Conservation (phyloP, 2,113 vertebrate species). For the Entomyzon cyanotis region DNA sequence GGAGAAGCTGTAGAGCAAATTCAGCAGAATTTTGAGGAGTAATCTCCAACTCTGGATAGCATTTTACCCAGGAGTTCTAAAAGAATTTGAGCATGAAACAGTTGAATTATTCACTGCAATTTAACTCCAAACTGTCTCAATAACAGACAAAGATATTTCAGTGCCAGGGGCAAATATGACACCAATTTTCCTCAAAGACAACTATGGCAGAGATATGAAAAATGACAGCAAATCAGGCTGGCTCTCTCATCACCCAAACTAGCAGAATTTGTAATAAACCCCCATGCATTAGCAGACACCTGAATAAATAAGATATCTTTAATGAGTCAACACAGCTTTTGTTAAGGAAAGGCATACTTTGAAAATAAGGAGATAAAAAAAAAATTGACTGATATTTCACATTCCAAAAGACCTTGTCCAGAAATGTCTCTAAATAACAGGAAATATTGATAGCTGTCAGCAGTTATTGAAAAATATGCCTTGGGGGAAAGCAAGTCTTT, state of each 20-base stretch:
- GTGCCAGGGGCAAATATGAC: neutral
- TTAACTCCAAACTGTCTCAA: conserved; percentile 18
- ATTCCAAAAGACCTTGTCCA: neutral
- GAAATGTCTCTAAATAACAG: neutral
- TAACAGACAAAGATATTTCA: conserved; percentile 26
- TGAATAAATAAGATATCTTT: neutral
- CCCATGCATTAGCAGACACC: neutral
- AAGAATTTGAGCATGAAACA: conserved; percentile 6
- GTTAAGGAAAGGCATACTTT: neutral
- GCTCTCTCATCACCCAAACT: neutral
- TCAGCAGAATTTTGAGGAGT: conserved; percentile 8
- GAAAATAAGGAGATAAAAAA: neutral
- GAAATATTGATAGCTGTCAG: neutral
- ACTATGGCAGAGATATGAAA: neutral
- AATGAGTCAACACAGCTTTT: neutral
- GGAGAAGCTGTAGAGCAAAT: neutral
- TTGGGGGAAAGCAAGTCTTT: neutral
- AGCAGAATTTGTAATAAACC: neutral
- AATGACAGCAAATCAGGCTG: neutral
- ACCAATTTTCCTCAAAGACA: conserved; percentile 1
- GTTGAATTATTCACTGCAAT: conserved; percentile 31
- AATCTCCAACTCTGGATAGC: neutral
- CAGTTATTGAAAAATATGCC: neutral
- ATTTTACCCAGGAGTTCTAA: neutral
- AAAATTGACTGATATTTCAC: neutral